Percentiles rank a stretch among this genome's conserved stretches.
These are phyloP conservation scores for Galerucella nymphaeae DNA, from an alignment of 2,888 invertebrate genomes.

Conservation along the genomic window DNA sequence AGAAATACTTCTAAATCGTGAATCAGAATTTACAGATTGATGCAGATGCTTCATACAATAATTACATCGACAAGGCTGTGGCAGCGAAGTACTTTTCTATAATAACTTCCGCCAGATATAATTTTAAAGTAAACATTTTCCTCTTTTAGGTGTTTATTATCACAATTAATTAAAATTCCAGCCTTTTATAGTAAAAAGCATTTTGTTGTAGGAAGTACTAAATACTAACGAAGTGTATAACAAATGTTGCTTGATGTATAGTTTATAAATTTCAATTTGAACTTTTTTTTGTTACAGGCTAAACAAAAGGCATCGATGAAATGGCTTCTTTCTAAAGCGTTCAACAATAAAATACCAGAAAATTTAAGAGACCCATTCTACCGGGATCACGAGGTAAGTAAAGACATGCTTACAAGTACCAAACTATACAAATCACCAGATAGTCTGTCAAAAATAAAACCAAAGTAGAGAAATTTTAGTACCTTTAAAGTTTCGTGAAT, in stretches of 20 bases:
- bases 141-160: not conserved
- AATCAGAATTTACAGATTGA: slow-evolving; percentile 1
- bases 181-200: not conserved
- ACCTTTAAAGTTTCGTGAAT: not conserved
- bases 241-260: too few relatives aligned
- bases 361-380: slow-evolving; percentile 95
- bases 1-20: slow-evolving; percentile 12
- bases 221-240: too few relatives aligned
- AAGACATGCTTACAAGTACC: not conserved
- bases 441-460: not conserved
- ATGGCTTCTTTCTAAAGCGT: slow-evolving; percentile 96
- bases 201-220: too few relatives aligned
- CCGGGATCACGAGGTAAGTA: slow-evolving; percentile 87
- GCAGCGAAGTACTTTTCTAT: not conserved
- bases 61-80: not conserved
- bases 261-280: not conserved
- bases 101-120: not conserved
- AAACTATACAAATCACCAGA: not conserved
- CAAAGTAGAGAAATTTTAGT: not conserved
- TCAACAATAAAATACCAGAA: slow-evolving; percentile 93
- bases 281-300: slow-evolving; percentile 77
- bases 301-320: slow-evolving; percentile 95
- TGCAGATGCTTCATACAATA: slow-evolving; percentile 2
- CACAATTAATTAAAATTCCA: not conserved
- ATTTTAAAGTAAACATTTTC: not conserved